phyloP scores from a whole-genome alignment of 1,140 invertebrate species.

The Oryctes rhinoceros region DNA sequence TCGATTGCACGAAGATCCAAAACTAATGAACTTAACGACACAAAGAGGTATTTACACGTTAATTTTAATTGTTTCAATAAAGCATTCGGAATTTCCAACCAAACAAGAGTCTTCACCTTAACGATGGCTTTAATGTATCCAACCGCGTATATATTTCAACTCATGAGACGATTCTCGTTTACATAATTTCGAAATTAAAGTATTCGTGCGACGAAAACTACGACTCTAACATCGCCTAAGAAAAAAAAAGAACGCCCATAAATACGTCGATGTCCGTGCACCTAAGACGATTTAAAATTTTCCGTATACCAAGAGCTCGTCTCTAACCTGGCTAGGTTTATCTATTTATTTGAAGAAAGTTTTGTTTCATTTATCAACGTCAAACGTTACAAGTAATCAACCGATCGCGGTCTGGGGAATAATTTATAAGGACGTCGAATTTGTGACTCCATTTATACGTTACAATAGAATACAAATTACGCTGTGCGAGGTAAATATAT shows the following conservation, averaged over 20 bases:
- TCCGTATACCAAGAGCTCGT: not conserved
- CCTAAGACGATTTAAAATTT: too few species aligned
- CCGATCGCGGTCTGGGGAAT: not conserved
- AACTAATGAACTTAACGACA: too few species aligned
- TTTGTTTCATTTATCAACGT: constrained; percentile 19
- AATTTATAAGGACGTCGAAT: constrained; percentile 11
- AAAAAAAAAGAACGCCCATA: not conserved
- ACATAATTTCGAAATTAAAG: constrained; percentile 15
- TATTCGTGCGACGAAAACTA: not conserved
- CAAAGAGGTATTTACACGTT: not conserved
- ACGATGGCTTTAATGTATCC: not conserved
- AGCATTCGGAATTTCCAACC: not conserved
- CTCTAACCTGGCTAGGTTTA: not conserved
- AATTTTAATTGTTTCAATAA: constrained; percentile 12
- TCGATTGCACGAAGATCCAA: too few species aligned
- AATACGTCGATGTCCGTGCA: not conserved
- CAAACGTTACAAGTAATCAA: constrained; percentile 17
- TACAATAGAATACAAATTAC: constrained; percentile 20
- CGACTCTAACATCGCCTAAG: too few species aligned
- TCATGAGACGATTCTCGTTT: not conserved
- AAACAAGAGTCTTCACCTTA: not conserved
- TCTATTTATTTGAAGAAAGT: not conserved
- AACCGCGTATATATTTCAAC: not conserved
- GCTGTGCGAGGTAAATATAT: not conserved
- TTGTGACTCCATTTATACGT: constrained; percentile 3